phyloP scores from a whole-genome alignment of 92 coral and sea anemone genomes.

The Zoanthus gigantus region DNA sequence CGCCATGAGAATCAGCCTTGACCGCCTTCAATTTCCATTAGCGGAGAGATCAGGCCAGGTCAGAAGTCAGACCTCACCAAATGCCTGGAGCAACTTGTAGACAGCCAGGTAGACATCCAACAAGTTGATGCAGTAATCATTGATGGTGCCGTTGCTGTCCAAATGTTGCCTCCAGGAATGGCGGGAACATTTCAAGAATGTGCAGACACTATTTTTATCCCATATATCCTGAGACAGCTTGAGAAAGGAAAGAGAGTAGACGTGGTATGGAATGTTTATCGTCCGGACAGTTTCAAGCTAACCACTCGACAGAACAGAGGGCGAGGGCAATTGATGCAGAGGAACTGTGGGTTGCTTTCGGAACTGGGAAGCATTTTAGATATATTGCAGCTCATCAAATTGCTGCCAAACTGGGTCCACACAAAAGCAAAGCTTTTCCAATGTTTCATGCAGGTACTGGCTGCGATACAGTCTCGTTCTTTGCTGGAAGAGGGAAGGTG shows the following conservation, averaged over 20 bases:
- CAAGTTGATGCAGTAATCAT: conserved; percentile 42
- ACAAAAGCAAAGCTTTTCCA: conserved; percentile 52
- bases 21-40: conserved; percentile 66
- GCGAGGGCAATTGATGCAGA: not conserved
- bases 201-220: conserved; percentile 31
- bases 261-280: not conserved
- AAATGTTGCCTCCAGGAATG: conserved; percentile 27
- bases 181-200: conserved; percentile 58
- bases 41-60: conserved; percentile 27
- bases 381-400: not conserved
- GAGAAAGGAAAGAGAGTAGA: conserved; percentile 29
- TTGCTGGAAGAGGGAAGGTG: conserved; percentile 60
- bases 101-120: not conserved
- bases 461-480: conserved; percentile 54
- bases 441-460: conserved; percentile 55
- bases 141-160: conserved; percentile 73
- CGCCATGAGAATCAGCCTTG: conserved; percentile 69
- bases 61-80: conserved; percentile 64
- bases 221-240: conserved; percentile 51
- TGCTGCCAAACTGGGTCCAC: conserved; percentile 39
- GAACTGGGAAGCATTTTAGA: conserved; percentile 7
- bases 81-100: conserved; percentile 34
- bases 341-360: not conserved
- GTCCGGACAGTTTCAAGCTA: conserved; percentile 5
- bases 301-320: conserved; percentile 20